Evolutionary conservation across 2,888 invertebrate genomes (phyloP).

Genomic region (Polydrusus tereticollis): DNA sequence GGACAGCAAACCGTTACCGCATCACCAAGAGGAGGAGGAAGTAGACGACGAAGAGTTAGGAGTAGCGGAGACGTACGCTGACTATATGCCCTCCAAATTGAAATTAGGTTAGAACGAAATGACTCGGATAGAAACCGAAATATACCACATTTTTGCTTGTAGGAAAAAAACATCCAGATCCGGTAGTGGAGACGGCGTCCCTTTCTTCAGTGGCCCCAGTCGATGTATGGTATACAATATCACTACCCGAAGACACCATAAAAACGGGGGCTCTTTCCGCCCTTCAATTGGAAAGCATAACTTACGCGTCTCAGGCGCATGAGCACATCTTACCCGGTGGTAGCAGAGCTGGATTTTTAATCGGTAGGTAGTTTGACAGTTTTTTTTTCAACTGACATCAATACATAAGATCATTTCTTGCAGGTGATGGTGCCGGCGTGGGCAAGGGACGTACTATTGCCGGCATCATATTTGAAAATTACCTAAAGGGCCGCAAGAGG

Average conservation of each 20-base stretch:
- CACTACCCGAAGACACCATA: constrained; percentile 87
- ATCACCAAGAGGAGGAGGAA: constrained; percentile 64
- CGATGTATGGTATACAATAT: constrained; percentile 89
- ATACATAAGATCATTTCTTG: background rate
- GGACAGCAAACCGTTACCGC: constrained; percentile 59
- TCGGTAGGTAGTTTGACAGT: constrained; percentile 72
- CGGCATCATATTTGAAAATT: constrained; percentile 98
- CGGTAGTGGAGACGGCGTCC: constrained; percentile 98
- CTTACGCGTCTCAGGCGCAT: constrained; percentile 97
- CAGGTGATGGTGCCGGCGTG: constrained; percentile 98
- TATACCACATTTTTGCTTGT: too few species aligned
- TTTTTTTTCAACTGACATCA: background rate
- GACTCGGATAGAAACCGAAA: too few species aligned
- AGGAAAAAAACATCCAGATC: constrained; percentile 93
- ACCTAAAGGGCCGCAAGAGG: constrained; percentile 90
- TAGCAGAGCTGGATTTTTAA: constrained; percentile 93
- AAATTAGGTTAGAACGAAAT: constrained; percentile 89
- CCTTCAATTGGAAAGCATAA: constrained; percentile 96
- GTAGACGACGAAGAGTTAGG: constrained; percentile 97
- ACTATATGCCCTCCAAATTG: constrained; percentile 97
- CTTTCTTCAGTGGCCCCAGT: constrained; percentile 95
- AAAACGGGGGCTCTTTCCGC: constrained; percentile 91
- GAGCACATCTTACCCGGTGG: constrained; percentile 90
- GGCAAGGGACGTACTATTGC: constrained; percentile 98
- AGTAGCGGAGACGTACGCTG: constrained; percentile 97